A percentile compares a stretch with the other conserved stretches of the same genome.
Conservation (phyloP, 2,113 vertebrate species). For the Albula goreensis region DNA sequence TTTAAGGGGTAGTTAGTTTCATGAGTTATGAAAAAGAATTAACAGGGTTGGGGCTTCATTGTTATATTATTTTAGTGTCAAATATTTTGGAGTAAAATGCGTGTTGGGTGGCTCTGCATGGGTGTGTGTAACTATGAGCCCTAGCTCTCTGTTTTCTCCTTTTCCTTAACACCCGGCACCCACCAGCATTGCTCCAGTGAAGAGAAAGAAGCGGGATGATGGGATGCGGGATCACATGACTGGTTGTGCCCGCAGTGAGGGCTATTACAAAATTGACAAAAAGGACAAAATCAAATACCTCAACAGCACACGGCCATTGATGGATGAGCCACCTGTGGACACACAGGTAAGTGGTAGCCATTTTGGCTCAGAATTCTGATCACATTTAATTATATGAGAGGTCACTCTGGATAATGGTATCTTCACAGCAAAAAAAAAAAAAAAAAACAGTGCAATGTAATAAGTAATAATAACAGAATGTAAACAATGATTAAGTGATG, state of each 20-base stretch:
- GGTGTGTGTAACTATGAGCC: background rate
- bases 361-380: background rate
- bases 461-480: no score
- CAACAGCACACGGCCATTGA: conserved; percentile 70
- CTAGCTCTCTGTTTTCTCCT: conserved; percentile 1
- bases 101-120: background rate
- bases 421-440: no score
- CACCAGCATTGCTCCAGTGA: conserved; percentile 79
- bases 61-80: background rate
- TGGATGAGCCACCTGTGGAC: conserved; percentile 74
- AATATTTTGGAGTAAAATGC: background rate
- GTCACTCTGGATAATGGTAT: no score
- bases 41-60: background rate
- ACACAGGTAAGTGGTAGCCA: conserved; percentile 73
- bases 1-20: background rate
- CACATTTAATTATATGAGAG: background rate
- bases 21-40: background rate
- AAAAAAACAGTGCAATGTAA: no score
- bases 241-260: conserved; percentile 89
- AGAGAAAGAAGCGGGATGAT: conserved; percentile 73
- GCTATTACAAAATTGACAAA: conserved; percentile 93
- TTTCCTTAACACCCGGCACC: conserved; percentile 82
- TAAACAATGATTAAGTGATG: no score
- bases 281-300: conserved; percentile 93
- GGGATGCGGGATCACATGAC: conserved; percentile 82